These are phyloP conservation scores for Hippasteria phrygiana DNA, from an alignment of 53 echinoderm and acorn worm species.

Conservation along the genomic window DNA sequence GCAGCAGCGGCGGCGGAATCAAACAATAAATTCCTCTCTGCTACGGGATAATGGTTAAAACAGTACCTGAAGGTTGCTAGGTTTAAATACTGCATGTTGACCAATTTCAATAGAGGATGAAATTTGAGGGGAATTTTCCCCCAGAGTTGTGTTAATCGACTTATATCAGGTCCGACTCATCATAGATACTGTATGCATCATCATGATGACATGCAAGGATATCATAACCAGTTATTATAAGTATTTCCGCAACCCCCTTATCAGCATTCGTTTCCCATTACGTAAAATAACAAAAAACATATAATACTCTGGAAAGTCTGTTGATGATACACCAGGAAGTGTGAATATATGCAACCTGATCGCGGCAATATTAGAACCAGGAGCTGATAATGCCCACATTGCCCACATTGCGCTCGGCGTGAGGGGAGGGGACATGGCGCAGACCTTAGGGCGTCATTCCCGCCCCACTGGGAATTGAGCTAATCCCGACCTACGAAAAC, in stretches of 20 bases:
- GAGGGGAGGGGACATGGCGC: constrained; percentile 18
- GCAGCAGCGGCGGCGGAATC: too few relatives aligned
- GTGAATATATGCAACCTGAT: constrained; percentile 40
- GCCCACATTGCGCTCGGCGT: background rate
- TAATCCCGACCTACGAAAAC: background rate
- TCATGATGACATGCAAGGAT: background rate
- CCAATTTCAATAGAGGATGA: too few relatives aligned
- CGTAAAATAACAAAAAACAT: background rate
- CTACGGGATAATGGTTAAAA: too few relatives aligned
- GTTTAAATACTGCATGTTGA: too few relatives aligned
- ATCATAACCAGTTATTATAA: background rate
- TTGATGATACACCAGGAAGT: constrained; percentile 23
- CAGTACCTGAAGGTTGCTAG: too few relatives aligned
- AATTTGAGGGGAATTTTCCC: too few relatives aligned
- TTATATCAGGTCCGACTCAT: background rate
- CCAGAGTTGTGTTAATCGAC: too few relatives aligned
- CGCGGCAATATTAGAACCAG: constrained; percentile 27
- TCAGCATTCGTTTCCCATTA: constrained; percentile 10
- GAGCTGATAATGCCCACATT: constrained; percentile 21
- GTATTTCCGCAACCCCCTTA: constrained; percentile 9
- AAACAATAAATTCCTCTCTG: too few relatives aligned
- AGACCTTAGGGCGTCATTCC: constrained; percentile 40
- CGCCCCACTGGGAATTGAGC: background rate
- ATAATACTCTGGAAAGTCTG: background rate
- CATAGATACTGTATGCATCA: constrained; percentile 5